Evolutionary conservation across 2,113 vertebrate genomes (phyloP).

Genomic region (Thunnus maccoyii): DNA sequence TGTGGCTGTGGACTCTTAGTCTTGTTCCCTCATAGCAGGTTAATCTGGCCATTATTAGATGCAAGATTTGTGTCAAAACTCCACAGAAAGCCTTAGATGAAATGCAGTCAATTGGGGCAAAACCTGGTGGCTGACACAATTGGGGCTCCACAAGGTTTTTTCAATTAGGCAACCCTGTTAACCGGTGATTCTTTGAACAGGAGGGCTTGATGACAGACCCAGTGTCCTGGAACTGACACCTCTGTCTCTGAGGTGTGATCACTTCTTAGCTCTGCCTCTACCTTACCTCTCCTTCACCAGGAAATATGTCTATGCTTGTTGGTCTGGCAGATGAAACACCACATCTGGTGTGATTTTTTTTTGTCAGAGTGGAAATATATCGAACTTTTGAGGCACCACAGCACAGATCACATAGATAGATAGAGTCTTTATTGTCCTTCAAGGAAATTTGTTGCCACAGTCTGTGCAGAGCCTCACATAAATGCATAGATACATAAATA

Average conservation of each 20-base stretch:
- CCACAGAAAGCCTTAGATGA: too few species aligned
- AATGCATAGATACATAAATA: too few species aligned
- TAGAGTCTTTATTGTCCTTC: too few species aligned
- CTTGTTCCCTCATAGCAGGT: too few species aligned
- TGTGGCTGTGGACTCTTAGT: too few species aligned
- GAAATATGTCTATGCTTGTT: slow-evolving; percentile 38
- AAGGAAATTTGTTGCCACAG: too few species aligned
- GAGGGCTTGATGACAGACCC: background rate
- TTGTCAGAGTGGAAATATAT: slow-evolving; percentile 16
- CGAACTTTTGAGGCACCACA: slow-evolving; percentile 25
- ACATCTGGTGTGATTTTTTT: slow-evolving; percentile 1
- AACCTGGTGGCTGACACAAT: too few species aligned
- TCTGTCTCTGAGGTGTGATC: background rate
- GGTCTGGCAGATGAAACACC: slow-evolving; percentile 17
- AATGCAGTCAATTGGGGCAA: too few species aligned
- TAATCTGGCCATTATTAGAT: too few species aligned
- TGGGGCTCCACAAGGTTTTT: slow-evolving; percentile 9
- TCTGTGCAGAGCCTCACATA: too few species aligned
- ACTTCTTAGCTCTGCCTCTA: background rate
- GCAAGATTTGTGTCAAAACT: too few species aligned
- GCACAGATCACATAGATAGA: background rate
- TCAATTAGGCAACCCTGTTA: slow-evolving; percentile 2
- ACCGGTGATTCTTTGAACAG: background rate
- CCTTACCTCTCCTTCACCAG: background rate
- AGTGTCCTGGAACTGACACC: background rate